Percentiles rank a stretch among this genome's conserved stretches.
Conservation (phyloP, 2,113 vertebrate species). For the Eurypyga helias region DNA sequence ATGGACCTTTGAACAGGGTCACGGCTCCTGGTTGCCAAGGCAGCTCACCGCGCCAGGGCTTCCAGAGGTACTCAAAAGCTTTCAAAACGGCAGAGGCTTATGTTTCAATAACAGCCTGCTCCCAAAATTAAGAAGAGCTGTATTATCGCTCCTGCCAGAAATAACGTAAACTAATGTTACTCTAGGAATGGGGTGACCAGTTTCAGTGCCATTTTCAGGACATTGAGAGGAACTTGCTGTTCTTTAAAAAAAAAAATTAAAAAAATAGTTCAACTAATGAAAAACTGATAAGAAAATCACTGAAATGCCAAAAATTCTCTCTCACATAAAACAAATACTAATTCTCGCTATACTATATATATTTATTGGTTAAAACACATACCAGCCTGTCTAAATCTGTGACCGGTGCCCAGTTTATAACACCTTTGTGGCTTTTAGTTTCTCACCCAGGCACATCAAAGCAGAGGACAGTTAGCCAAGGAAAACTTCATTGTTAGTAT, state of each 20-base stretch:
- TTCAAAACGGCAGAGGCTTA: background rate
- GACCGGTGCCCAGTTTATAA: slow-evolving; percentile 44
- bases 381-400: slow-evolving; percentile 53
- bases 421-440: slow-evolving; percentile 46
- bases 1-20: background rate
- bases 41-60: background rate
- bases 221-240: background rate
- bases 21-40: background rate
- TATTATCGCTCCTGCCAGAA: slow-evolving; percentile 41
- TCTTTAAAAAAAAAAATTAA: background rate
- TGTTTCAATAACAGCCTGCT: background rate
- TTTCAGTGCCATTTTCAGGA: background rate
- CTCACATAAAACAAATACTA: background rate
- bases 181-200: slow-evolving; percentile 12
- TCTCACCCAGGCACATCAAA: slow-evolving; percentile 72
- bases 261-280: background rate
- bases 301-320: slow-evolving; percentile 31
- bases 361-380: slow-evolving; percentile 55
- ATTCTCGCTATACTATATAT: background rate
- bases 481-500: slow-evolving; percentile 65
- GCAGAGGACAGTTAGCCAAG: slow-evolving; percentile 48
- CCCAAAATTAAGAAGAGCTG: slow-evolving; percentile 25
- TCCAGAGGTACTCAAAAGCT: background rate
- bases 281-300: slow-evolving; percentile 58
- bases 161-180: background rate